Evolutionary conservation across 1,140 invertebrate genomes (phyloP).

Genomic region (Hypothenemus hampei): DNA sequence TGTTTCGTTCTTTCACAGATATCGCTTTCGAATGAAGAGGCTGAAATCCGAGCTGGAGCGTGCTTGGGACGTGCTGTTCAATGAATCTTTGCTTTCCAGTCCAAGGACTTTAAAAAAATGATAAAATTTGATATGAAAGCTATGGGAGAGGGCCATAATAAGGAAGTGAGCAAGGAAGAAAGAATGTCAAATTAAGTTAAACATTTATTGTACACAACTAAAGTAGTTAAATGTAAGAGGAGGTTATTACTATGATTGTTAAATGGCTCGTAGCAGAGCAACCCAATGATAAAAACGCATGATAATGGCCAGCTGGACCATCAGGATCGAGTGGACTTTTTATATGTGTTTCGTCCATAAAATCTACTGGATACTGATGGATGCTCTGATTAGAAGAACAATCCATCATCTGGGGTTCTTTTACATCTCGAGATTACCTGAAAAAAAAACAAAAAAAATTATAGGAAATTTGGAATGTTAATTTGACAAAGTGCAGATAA

Average conservation of each 20-base stretch:
- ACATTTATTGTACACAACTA: background rate
- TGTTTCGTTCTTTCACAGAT: too few relatives aligned
- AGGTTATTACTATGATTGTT: background rate
- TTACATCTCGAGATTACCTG: constrained; percentile 38
- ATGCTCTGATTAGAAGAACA: constrained; percentile 72
- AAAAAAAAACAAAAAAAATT: background rate
- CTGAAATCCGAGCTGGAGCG: too few relatives aligned
- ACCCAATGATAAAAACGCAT: constrained; percentile 67
- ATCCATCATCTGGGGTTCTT: constrained; percentile 59
- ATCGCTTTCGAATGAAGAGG: too few relatives aligned
- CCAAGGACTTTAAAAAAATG: constrained; percentile 7
- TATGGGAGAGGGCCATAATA: constrained; percentile 20
- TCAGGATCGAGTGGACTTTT: constrained; percentile 76
- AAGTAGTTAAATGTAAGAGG: too few relatives aligned
- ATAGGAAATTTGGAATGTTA: background rate
- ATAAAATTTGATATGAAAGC: constrained; percentile 12
- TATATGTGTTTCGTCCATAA: too few relatives aligned
- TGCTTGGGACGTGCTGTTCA: too few relatives aligned
- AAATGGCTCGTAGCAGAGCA: constrained; percentile 68
- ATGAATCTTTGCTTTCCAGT: constrained; percentile 3
- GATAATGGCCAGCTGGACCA: constrained; percentile 75
- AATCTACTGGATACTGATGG: constrained; percentile 67
- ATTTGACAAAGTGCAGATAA: background rate
- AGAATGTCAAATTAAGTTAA: background rate
- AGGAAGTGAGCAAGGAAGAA: constrained; percentile 29